Conservation (phyloP, 2,888 invertebrate genomes). For the Phaonia tiefii region DNA sequence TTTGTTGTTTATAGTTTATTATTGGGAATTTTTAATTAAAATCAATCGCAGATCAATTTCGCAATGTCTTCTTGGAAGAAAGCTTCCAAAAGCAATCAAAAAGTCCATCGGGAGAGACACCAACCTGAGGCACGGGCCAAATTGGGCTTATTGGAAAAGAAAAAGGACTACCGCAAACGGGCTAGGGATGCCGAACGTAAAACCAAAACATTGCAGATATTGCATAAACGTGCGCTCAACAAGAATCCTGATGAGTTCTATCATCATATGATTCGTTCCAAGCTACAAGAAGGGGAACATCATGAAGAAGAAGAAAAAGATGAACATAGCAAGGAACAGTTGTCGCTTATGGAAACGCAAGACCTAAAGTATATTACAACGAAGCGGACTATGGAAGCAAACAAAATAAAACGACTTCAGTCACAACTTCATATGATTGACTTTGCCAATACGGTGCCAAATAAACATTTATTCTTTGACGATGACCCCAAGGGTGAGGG, state of each 20-base stretch:
- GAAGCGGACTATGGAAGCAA: conserved; percentile 91
- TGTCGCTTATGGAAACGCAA: conserved; percentile 93
- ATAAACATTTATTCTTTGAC: conserved; percentile 91
- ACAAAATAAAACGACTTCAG: conserved; percentile 85
- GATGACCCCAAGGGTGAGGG: conserved; percentile 82
- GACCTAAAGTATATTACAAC: conserved; percentile 94
- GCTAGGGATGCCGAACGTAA: conserved; percentile 91
- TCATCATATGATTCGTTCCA: conserved; percentile 97
- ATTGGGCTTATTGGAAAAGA: conserved; percentile 92
- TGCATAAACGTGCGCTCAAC: conserved; percentile 92
- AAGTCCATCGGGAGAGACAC: conserved; percentile 91
- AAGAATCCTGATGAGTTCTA: conserved; percentile 99
- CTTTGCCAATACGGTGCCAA: conserved; percentile 85
- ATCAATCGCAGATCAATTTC: neutral
- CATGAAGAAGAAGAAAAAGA: conserved; percentile 87
- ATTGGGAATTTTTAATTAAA: conserved; percentile 13
- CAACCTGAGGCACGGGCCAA: conserved; percentile 90
- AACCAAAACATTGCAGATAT: conserved; percentile 88
- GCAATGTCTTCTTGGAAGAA: conserved; percentile 95
- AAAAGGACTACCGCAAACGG: conserved; percentile 91
- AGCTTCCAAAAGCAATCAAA: conserved; percentile 91
- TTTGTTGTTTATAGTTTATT: conserved; percentile 32
- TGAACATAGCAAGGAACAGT: conserved; percentile 90
- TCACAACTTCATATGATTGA: conserved; percentile 91
- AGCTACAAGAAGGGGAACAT: conserved; percentile 84